Base-by-base conservation (phyloP, 2,888 invertebrate genomes). In the Orthosia gothica region DNA sequence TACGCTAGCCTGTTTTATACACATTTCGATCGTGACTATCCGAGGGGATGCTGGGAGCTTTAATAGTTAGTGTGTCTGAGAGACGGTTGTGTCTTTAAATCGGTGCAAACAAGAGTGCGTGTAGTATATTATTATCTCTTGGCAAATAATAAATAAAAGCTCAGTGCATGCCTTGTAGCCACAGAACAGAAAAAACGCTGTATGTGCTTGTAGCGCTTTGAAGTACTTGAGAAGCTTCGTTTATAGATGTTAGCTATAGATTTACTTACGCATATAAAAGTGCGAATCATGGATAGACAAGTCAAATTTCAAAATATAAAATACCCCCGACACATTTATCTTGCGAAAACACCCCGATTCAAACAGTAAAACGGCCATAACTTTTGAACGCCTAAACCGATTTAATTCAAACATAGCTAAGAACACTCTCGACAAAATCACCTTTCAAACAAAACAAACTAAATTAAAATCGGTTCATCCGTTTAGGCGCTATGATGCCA, bases 1-100 rank as follows among this genome's bases (percentile, higher is more conserved):
- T 81, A 80, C 74, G 71, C 75, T 79, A 82, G 82, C 80, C 73
- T 83, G 82, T 85, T 85, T 80, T 81, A 73, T 84, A 81, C 59
- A 76, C 75, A 81, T 81, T 81, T 81, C 76, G 76, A 84, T 79
- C 82, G 80, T 86, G 80, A 80, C 79, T 75, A 23, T 85, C 68
- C 62, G 74, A 76, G 74, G 73, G 79, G 84, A 63, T 71, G 84
- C 76, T 83, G 74, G 68, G 73, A 71, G 50, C 62, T 70, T 76
- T 81, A 85, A 73, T 83, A 65, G 62, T 76, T 76, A 54, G 45
- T 69, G 65, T 66, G 74, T 72, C 68, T 68, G 74, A 62, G 64
- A 58, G 68, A 66, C 70, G 61, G 61, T 40, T 59, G 70, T 70
- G 47, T 47, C 64, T 71, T 71, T 65, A 63, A 72, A 77, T 83